Conservation (phyloP, 1,140 invertebrate species). For the Harpegnathos saltator region DNA sequence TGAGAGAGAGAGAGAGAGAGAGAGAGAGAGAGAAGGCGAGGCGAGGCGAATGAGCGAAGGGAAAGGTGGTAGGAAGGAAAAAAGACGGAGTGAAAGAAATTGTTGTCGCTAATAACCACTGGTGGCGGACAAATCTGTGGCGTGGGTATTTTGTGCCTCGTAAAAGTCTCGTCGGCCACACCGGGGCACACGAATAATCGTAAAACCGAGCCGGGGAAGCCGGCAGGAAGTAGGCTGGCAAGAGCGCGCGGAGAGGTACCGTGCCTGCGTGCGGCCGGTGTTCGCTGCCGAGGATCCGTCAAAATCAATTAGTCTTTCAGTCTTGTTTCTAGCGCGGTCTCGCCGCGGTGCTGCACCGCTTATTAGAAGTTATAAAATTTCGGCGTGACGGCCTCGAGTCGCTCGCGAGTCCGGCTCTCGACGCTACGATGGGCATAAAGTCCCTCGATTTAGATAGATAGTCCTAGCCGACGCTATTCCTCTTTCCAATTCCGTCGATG, state of each 20-base stretch:
- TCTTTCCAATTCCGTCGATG: background rate
- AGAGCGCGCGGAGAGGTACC: slow-evolving; percentile 71
- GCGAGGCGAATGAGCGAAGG: slow-evolving; percentile 42
- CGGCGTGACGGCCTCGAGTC: slow-evolving; percentile 68
- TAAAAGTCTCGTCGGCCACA: slow-evolving; percentile 78
- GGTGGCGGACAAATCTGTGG: slow-evolving; percentile 74
- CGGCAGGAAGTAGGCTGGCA: slow-evolving; percentile 75
- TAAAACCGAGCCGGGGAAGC: slow-evolving; percentile 75
- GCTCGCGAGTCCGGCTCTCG: slow-evolving; percentile 57
- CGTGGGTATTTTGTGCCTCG: slow-evolving; percentile 78
- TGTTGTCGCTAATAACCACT: slow-evolving; percentile 78
- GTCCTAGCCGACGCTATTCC: background rate
- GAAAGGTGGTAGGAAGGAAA: slow-evolving; percentile 66
- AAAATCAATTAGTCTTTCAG: slow-evolving; percentile 77
- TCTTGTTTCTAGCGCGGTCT: slow-evolving; percentile 71
- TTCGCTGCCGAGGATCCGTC: slow-evolving; percentile 70
- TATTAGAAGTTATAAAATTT: slow-evolving; percentile 79
- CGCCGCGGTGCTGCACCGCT: slow-evolving; percentile 70
- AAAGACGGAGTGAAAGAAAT: slow-evolving; percentile 72
- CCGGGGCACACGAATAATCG: slow-evolving; percentile 75
- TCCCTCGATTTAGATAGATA: background rate
- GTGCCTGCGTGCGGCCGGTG: slow-evolving; percentile 63
- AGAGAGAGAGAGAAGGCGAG: slow-evolving; percentile 7
- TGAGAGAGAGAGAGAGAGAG: slow-evolving; percentile 26
- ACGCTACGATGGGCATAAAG: background rate